Evolutionary conservation across 2,888 invertebrate genomes (phyloP).

Genomic region (Diadegma fenestrale): DNA sequence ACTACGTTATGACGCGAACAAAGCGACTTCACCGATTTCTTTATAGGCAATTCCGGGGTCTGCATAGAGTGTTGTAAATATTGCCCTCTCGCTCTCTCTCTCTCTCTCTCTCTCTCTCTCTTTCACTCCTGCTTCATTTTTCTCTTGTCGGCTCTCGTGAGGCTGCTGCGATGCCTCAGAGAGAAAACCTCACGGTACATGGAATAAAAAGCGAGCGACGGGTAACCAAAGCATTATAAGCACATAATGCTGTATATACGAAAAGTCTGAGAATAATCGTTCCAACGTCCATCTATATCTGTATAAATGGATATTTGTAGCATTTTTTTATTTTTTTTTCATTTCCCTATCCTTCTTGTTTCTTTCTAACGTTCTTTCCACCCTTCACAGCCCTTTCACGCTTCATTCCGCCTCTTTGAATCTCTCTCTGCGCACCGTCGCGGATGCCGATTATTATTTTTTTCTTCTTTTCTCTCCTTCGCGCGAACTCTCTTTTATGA

Average conservation of each 20-base stretch:
- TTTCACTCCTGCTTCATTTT: slow-evolving; percentile 1
- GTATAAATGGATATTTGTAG: slow-evolving; percentile 18
- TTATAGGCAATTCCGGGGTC: slow-evolving; percentile 84
- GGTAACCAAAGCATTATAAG: slow-evolving; percentile 30
- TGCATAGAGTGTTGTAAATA: slow-evolving; percentile 83
- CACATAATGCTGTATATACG: neutral
- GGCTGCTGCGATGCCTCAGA: slow-evolving; percentile 35
- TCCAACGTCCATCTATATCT: neutral
- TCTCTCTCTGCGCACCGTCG: slow-evolving; percentile 32
- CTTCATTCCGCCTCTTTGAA: slow-evolving; percentile 58
- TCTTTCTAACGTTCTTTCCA: slow-evolving; percentile 20
- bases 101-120: slow-evolving; percentile 28
- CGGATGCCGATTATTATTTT: slow-evolving; percentile 58
- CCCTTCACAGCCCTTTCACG: slow-evolving; percentile 12
- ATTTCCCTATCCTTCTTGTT: slow-evolving; percentile 5
- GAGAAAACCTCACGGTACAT: slow-evolving; percentile 30
- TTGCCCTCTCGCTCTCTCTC: slow-evolving; percentile 67
- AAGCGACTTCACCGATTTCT: slow-evolving; percentile 84
- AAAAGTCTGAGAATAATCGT: slow-evolving; percentile 46
- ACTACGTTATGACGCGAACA: slow-evolving; percentile 84
- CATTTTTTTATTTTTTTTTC: slow-evolving; percentile 29
- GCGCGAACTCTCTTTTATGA: slow-evolving; percentile 44
- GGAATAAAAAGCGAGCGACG: slow-evolving; percentile 16
- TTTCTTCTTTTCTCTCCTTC: slow-evolving; percentile 1
- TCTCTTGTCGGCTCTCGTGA: slow-evolving; percentile 6